Base-by-base conservation (phyloP, 2,888 invertebrate genomes). In the Marasmarcha lunaedactyla region DNA sequence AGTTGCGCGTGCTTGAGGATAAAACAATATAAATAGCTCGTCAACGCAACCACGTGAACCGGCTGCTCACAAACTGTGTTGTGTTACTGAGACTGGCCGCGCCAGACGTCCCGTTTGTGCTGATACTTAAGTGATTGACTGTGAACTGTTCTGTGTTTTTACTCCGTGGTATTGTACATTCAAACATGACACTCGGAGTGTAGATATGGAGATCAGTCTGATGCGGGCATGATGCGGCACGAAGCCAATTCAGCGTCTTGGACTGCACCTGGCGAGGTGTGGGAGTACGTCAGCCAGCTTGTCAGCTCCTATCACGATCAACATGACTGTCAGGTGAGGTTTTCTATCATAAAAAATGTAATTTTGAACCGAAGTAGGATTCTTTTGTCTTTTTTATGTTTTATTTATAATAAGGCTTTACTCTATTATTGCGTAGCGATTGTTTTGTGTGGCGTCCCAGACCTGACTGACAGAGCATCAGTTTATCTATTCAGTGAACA, bases 271-370 rank as follows among this genome's bases (percentile, higher is more conserved):
- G 87, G 87, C 52, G 86, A 87, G 54, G 86, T 88, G 51, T 89
- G 88, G 88, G 88, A 89, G 71, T 88, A 87, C 61, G 88, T 89
- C 65, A 87, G 85, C 64, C 86, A 87, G 56, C 79, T 88, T 48
- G 86, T 88, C 63, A 87, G 85, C 70, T 85, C 85, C 36, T 88
- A 87, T 56, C 85, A 85, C 59, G 81, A 84, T 46, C 85, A 85
- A 51, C 84, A 85, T 50, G 71, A 84, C 50, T 71, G 76, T 53
- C 81, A 81, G 78, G 78, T 79, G 63, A 49, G 49, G 46, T 33
- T 44, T n/a, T n/a, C n/a, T n/a, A n/a, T n/a, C n/a, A n/a, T n/a
- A n/a, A n/a, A n/a, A 36, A 40, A 39, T n/a, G n/a, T n/a, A n/a
- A n/a, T n/a, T n/a, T n/a, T n/a, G n/a, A n/a, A 33, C 39, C 25